Evolutionary conservation across 2,888 invertebrate species (phyloP).

Genomic region (Branchellion lobata): DNA sequence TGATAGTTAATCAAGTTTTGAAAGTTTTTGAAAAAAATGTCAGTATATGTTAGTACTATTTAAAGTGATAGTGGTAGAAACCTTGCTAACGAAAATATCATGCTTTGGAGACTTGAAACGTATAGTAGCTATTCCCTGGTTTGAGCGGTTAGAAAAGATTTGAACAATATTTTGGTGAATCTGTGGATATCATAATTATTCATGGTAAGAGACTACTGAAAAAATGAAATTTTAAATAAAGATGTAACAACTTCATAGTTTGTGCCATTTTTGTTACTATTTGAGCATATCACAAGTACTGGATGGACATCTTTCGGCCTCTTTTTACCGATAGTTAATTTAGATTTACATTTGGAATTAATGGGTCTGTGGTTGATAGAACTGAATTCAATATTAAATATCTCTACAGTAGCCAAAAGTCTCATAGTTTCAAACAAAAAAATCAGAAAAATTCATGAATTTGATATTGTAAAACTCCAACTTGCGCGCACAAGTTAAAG

Average conservation of each 20-base stretch:
- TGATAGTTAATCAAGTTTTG: neutral
- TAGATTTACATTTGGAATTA: neutral
- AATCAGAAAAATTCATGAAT: neutral
- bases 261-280: neutral
- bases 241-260: neutral
- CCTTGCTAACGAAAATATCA: slow-evolving; percentile 15
- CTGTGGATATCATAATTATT: neutral
- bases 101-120: neutral
- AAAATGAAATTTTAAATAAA: neutral
- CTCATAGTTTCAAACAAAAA: neutral
- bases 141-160: neutral
- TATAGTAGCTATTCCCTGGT: neutral
- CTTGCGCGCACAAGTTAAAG: too few species aligned
- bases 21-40: neutral
- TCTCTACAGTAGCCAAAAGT: neutral
- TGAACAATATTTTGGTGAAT: neutral
- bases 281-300: neutral
- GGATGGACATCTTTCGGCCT: neutral
- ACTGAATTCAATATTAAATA: neutral
- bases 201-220: too few species aligned
- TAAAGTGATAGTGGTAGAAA: neutral
- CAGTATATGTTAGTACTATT: too few species aligned
- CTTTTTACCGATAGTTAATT: neutral
- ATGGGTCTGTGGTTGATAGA: neutral
- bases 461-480: neutral